These are phyloP conservation scores for Mesorhabditis spiculigera DNA, from an alignment of 2,888 invertebrate genomes.

Conservation along the genomic window DNA sequence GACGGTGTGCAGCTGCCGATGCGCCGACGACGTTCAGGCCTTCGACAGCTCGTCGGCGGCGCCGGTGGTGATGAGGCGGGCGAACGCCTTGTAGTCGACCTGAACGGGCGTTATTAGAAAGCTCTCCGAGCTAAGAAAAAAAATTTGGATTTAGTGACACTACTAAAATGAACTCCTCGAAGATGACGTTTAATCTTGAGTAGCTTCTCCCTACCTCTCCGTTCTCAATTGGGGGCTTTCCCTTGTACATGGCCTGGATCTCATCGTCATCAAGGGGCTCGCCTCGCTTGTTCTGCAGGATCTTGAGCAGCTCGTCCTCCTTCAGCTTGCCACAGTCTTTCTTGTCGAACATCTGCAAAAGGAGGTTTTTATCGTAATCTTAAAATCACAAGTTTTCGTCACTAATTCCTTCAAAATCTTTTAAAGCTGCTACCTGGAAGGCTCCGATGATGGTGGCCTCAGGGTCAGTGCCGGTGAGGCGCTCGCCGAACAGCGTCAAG, in stretches of 20 bases:
- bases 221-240: conserved; percentile 61
- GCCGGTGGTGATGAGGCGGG: conserved; percentile 64
- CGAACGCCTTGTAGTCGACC: conserved; percentile 64
- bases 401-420: too few relatives aligned
- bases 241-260: conserved; percentile 57
- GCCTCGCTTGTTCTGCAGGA: conserved; percentile 57
- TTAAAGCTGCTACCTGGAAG: conserved; percentile 53
- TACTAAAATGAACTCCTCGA: neutral
- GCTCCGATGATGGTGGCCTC: conserved; percentile 63
- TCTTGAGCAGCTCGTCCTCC: conserved; percentile 61
- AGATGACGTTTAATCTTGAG: neutral
- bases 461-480: conserved; percentile 62
- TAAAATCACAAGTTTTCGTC: too few relatives aligned
- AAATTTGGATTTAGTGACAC: too few relatives aligned
- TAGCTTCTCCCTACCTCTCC: conserved; percentile 57
- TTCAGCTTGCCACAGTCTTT: conserved; percentile 60
- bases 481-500: conserved; percentile 58
- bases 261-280: conserved; percentile 56
- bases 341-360: conserved; percentile 62
- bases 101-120: conserved; percentile 7
- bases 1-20: conserved; percentile 11
- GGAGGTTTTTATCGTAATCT: too few relatives aligned
- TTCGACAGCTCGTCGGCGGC: conserved; percentile 59
- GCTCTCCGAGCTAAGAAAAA: neutral
- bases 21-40: conserved; percentile 23